These are phyloP conservation scores for Drosophila nr. perissopoda DNA, from an alignment of 2,888 invertebrate genomes.

Conservation along the genomic window DNA sequence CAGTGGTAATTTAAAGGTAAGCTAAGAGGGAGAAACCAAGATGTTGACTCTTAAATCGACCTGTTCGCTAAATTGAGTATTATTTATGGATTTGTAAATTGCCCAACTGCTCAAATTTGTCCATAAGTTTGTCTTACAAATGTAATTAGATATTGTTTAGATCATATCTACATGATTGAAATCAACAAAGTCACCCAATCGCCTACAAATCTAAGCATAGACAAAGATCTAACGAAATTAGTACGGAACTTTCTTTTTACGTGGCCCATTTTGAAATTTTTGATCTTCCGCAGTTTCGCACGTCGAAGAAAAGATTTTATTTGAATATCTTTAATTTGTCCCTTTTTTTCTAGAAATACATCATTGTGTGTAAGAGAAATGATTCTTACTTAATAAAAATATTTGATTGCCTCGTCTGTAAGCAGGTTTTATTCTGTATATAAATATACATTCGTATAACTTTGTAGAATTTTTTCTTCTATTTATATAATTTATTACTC, in stretches of 20 bases:
- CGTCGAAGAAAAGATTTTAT: background rate
- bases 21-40: constrained; percentile 10
- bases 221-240: background rate
- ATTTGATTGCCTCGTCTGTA: background rate
- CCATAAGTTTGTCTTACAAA: background rate
- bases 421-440: background rate
- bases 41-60: constrained; percentile 13
- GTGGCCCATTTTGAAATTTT: background rate
- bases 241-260: background rate
- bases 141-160: background rate
- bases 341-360: background rate
- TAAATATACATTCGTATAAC: background rate
- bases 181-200: background rate
- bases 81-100: constrained; percentile 7
- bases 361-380: background rate
- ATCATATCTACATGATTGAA: background rate
- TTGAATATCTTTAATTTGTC: background rate
- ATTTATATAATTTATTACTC: background rate
- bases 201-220: background rate
- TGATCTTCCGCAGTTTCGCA: background rate
- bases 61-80: constrained; percentile 28
- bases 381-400: background rate
- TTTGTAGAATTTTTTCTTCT: background rate
- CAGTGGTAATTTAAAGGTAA: constrained; percentile 48
- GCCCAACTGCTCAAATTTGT: no score